These are phyloP conservation scores for Folsomia manolachei DNA, from an alignment of 2,888 invertebrate genomes.

Conservation along the genomic window DNA sequence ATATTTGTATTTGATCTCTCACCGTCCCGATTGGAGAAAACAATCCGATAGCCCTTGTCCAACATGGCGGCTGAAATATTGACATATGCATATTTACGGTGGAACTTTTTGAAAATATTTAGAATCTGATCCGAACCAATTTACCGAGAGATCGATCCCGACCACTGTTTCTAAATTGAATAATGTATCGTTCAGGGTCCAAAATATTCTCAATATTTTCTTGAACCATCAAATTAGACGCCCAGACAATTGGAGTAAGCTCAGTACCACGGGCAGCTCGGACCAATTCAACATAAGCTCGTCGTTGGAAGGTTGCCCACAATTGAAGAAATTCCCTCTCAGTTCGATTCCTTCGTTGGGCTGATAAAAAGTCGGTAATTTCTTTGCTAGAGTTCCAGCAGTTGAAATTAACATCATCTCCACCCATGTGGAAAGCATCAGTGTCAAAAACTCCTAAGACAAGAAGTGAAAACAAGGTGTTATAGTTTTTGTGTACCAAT, in stretches of 20 bases:
- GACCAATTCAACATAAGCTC: conserved; percentile 62
- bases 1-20: too few species aligned
- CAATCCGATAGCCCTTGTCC: conserved; percentile 68
- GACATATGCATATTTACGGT: too few species aligned
- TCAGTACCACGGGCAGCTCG: conserved; percentile 57
- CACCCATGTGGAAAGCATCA: conserved; percentile 85
- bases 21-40: conserved; percentile 84
- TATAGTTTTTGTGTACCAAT: too few species aligned
- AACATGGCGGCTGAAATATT: conserved; percentile 62
- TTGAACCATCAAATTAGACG: conserved; percentile 70
- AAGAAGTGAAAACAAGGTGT: too few species aligned
- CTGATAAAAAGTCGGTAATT: conserved; percentile 60
- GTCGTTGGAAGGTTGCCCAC: conserved; percentile 74
- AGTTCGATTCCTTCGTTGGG: conserved; percentile 59
- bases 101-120: too few species aligned
- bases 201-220: conserved; percentile 65
- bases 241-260: conserved; percentile 70
- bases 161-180: conserved; percentile 75
- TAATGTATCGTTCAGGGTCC: conserved; percentile 66
- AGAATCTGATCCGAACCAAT: too few species aligned
- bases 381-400: conserved; percentile 74
- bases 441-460: conserved; percentile 66
- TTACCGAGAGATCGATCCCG: conserved; percentile 62
- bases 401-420: conserved; percentile 71
- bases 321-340: conserved; percentile 64